phyloP scores from a whole-genome alignment of 2,797 vertebrate genomes.

The Propithecus perrieri region DNA sequence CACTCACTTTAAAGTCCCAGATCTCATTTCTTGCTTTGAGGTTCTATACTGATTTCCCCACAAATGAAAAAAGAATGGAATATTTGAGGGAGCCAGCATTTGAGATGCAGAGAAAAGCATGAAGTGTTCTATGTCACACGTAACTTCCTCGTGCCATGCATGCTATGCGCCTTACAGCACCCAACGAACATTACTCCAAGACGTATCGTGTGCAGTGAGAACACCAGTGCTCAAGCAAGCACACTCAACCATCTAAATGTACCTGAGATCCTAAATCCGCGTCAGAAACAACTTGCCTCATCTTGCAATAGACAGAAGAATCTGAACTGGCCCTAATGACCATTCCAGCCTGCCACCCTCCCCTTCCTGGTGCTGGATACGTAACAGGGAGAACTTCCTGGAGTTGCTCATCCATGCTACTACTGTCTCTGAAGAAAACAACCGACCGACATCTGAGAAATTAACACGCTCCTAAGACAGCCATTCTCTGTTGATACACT shows the following conservation, averaged over 20 bases:
- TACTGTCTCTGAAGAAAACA: slow-evolving; percentile 25
- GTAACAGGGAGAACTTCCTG: neutral
- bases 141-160: neutral
- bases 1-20: neutral
- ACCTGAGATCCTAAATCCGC: neutral
- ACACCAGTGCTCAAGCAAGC: neutral
- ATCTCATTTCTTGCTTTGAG: neutral
- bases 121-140: neutral
- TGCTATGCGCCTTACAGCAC: neutral
- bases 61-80: neutral
- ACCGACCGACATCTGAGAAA: slow-evolving; percentile 37
- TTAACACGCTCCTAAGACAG: neutral
- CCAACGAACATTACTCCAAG: neutral
- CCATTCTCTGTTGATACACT: neutral
- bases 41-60: neutral
- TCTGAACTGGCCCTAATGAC: neutral
- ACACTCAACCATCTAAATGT: too few relatives aligned
- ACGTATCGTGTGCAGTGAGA: fast-evolving
- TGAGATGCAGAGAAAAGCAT: neutral
- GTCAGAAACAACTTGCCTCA: neutral
- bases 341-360: neutral
- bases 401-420: neutral
- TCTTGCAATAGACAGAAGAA: neutral
- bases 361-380: neutral
- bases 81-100: neutral